Base-by-base conservation (phyloP, 1,140 invertebrate genomes). In the Archivesica marissinica region DNA sequence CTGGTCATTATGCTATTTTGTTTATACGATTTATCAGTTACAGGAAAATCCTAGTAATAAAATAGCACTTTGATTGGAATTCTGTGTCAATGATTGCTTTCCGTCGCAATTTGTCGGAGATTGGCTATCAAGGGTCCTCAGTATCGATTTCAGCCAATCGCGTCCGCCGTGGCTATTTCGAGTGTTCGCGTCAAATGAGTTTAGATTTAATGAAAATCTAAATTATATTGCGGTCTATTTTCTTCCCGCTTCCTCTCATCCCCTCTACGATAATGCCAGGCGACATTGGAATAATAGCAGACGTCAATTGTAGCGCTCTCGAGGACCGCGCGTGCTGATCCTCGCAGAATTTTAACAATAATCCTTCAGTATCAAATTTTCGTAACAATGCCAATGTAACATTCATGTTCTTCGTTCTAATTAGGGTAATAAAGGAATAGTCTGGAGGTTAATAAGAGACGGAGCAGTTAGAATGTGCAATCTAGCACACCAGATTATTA, bases 1-100 rank as follows among this genome's bases (percentile, higher is more conserved):
- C 41, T 47, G 28, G 68, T 25, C 68, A 47, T 72, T 72, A 72
- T 61, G 47, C 30, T 30, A 68, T 66, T 79, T 30, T 50, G 56
- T 79, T 66, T 66, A 66, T 79, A 79, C 33, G 38, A 79, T 79
- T 79, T 79, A 79, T 66, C 77, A 79, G 68, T 79, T 79, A 79
- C 77, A 64, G 11, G 39, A 66, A 68, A 66, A 44, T 79, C 77
- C 30, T 68, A 47, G 59, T 64, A 79, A 79, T 79, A 44, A 79
- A 79, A 64, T 39, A 66, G 77, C 77, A 66, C 38, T 64, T 39
- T 64, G 77, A 79, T 79, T 79, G 56, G 52, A 79, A 59, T 41
- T 50, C 59, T 11, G 77, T n/a, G 23, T 68, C 61, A 28, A 20
- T 66, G 77, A 79, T 79, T 79, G 77, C 56, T 59, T 79, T 61